Conservation (phyloP, 2,113 vertebrate genomes). For the Toxostoma redivivum region DNA sequence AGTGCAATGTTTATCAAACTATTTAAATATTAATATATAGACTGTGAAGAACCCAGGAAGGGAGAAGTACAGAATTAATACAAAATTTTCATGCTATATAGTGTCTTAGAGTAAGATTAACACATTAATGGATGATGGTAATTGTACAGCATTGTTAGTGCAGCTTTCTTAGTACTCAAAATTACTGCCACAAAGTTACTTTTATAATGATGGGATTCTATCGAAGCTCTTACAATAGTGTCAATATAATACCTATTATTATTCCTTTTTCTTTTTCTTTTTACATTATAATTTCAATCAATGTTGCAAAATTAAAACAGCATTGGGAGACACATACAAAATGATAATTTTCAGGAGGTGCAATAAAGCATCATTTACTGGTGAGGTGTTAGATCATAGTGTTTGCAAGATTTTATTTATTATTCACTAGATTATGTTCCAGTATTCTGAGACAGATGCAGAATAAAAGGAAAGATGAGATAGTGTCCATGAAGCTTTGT, state of each 20-base stretch:
- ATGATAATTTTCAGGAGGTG: background rate
- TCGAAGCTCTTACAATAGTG: background rate
- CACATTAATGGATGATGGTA: background rate
- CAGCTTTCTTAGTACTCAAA: background rate
- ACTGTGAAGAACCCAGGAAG: background rate
- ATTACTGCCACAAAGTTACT: background rate
- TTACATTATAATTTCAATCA: background rate
- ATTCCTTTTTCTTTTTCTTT: background rate
- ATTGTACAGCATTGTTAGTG: background rate
- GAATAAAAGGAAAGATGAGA: background rate
- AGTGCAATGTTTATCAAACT: background rate
- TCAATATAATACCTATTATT: background rate
- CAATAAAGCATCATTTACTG: background rate
- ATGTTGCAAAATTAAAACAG: background rate
- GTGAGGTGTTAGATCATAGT: background rate
- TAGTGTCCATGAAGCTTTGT: background rate
- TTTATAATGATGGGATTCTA: background rate
- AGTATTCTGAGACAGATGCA: background rate
- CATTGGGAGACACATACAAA: background rate
- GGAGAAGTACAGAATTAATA: background rate
- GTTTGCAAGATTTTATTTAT: background rate
- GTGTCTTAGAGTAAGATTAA: background rate
- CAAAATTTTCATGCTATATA: background rate
- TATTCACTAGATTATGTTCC: background rate
- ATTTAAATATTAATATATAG: background rate